Percentiles rank a stretch among this genome's conserved stretches.
These are phyloP conservation scores for Mechanitis mazaeus DNA, from an alignment of 2,888 invertebrate genomes.

Conservation along the genomic window DNA sequence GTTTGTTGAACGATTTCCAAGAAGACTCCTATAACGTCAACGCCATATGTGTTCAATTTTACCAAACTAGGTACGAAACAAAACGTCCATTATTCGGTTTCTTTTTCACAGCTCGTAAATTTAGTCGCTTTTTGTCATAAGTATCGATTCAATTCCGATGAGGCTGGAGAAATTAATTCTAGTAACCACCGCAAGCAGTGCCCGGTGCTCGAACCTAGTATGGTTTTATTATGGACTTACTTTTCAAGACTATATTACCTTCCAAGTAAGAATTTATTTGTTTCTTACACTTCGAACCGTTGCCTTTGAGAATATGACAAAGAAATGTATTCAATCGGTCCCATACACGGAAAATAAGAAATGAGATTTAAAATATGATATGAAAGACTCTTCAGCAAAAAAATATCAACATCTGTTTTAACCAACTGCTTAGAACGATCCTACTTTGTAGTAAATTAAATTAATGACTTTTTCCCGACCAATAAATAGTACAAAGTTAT, in stretches of 20 bases:
- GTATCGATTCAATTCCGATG: constrained; percentile 64
- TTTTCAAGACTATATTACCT: constrained; percentile 16
- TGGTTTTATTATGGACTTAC: constrained; percentile 38
- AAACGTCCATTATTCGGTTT: constrained; percentile 18
- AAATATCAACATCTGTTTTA: too few relatives aligned
- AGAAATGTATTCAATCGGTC: too few relatives aligned
- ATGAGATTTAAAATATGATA: too few relatives aligned
- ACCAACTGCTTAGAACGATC: too few relatives aligned
- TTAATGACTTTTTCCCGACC: too few relatives aligned
- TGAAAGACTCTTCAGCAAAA: too few relatives aligned
- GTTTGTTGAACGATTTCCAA: neutral
- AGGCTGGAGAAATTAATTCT: constrained; percentile 47
- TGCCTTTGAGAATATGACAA: too few relatives aligned
- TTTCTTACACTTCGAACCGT: too few relatives aligned
- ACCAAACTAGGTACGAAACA: constrained; percentile 10
- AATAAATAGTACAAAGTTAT: too few relatives aligned
- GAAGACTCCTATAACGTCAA: neutral
- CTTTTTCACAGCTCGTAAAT: constrained; percentile 30
- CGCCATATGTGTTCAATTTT: neutral
- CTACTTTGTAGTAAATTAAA: too few relatives aligned
- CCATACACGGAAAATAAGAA: too few relatives aligned
- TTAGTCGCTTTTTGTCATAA: constrained; percentile 35
- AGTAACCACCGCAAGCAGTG: constrained; percentile 33
- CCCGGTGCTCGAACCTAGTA: constrained; percentile 31
- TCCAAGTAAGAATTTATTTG: too few relatives aligned